phyloP scores from a whole-genome alignment of 2,888 invertebrate genomes.

The Brassicogethes aeneus region DNA sequence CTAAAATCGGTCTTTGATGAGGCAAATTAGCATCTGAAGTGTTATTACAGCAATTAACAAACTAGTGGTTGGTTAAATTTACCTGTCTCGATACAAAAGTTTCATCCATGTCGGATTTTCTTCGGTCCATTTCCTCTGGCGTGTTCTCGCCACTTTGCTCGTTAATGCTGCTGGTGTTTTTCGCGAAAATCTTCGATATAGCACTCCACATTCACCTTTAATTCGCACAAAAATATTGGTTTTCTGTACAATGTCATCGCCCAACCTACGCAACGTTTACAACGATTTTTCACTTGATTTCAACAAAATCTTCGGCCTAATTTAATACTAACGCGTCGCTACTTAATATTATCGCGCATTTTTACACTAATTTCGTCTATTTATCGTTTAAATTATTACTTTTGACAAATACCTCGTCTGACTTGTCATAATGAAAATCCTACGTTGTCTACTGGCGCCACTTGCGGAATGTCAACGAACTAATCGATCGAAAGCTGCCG shows the following conservation, averaged over 20 bases:
- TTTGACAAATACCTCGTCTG: slow-evolving; percentile 32
- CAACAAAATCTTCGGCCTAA: too few relatives aligned
- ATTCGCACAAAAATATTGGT: slow-evolving; percentile 30
- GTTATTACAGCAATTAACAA: too few relatives aligned
- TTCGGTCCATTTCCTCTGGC: slow-evolving; percentile 32
- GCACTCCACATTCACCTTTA: slow-evolving; percentile 39
- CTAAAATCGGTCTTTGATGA: too few relatives aligned
- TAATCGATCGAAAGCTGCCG: slow-evolving; percentile 11
- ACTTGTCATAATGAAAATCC: slow-evolving; percentile 36
- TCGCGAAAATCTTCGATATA: slow-evolving; percentile 39
- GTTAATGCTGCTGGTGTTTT: slow-evolving; percentile 31
- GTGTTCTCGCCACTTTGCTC: slow-evolving; percentile 26
- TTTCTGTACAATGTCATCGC: slow-evolving; percentile 39
- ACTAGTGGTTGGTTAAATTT: slow-evolving; percentile 32
- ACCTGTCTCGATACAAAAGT: slow-evolving; percentile 58
- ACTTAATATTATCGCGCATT: slow-evolving; percentile 23
- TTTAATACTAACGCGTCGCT: slow-evolving; percentile 17
- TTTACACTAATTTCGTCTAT: slow-evolving; percentile 14
- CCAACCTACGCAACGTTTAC: slow-evolving; percentile 28
- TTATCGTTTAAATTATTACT: slow-evolving; percentile 19
- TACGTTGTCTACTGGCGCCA: slow-evolving; percentile 23
- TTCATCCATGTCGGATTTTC: slow-evolving; percentile 55
- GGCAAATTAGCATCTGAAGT: too few relatives aligned
- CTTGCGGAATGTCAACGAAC: slow-evolving; percentile 18
- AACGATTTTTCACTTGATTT: too few relatives aligned